Evolutionary conservation across 2,797 vertebrate species (phyloP), one percentile per base, ranked within the genome.

Genomic region (Vireo griseus): DNA sequence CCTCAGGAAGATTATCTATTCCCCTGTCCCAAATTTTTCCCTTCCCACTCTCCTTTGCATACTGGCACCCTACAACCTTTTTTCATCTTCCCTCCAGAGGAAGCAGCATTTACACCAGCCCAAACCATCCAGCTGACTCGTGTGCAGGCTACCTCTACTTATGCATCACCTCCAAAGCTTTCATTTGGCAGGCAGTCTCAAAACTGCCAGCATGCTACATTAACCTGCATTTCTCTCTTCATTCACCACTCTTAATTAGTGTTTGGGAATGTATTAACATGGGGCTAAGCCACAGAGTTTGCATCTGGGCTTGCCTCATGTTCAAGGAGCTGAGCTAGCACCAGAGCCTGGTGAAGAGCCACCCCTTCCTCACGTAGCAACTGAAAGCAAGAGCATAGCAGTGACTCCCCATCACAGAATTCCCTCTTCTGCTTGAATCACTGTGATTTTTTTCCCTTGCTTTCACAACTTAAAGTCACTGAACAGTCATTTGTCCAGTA

Each of bases 221-320:
- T 94, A 95, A 86, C 62, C 86, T 84, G 83, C n/a, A 31, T 76
- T 93, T 89, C 76, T 75, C 31, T 86, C 54, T 75, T 94, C 83
- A 71, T 85, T 90, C 82, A 78, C 68, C 10, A 0, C 71, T 88
- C 75, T 86, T 96, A 95, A 94, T 95, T 93, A 87, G 77, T 58
- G 50, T 85, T 94, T 73, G 26, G 62, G 83, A 90, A 88, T 59
- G 48, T 42, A 84, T 78, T 81, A 90, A 66, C 4, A 4, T 62
- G 51, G 48, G 33, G 22, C 51, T 92, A 79, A 88, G 67, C 88
- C 86, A 62, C 88, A 92, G n/a, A 54, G 35, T 91, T 95, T 95
- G 66, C 86, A 94, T 90, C 44, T 55, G 31, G 71, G 71, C 24
- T 93, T 92, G 85, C 35, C 24, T 88, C 37, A 7, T 63, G 21